Percentiles rank a stretch among this genome's conserved stretches.
Conservation (phyloP, 2,888 invertebrate genomes). For the Drepana falcataria region DNA sequence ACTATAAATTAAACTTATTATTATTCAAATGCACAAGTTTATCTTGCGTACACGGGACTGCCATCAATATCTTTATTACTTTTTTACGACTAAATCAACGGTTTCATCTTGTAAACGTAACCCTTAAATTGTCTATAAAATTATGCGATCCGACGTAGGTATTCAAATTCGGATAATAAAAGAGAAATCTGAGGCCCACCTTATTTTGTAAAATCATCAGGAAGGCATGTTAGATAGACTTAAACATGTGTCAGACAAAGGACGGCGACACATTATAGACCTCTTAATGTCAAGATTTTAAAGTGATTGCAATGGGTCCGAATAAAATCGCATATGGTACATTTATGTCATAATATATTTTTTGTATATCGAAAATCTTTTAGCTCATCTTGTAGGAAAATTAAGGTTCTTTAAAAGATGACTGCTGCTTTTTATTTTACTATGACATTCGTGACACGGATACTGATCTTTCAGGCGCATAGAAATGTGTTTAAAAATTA, state of each 20-base stretch:
- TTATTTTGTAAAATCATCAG: constrained; percentile 19
- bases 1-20: constrained; percentile 19
- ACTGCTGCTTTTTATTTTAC: too few species aligned
- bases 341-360: too few species aligned
- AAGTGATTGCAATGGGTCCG: too few species aligned
- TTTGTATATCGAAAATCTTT: too few species aligned
- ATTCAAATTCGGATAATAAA: constrained; percentile 47
- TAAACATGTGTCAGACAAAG: constrained; percentile 8
- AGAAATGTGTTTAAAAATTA: too few species aligned
- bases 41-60: constrained; percentile 39
- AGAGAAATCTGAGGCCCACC: constrained; percentile 30
- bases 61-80: constrained; percentile 58
- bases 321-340: too few species aligned
- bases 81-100: constrained; percentile 69
- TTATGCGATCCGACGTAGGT: constrained; percentile 50
- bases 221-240: constrained; percentile 4
- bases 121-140: constrained; percentile 62
- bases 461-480: too few species aligned
- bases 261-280: not conserved
- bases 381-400: too few species aligned
- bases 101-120: constrained; percentile 63
- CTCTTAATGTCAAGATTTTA: too few species aligned
- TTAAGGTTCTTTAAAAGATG: too few species aligned
- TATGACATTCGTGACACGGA: too few species aligned
- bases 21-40: constrained; percentile 52